Conservation (phyloP, 2,888 invertebrate genomes). For the Iphiclides podalirius region DNA sequence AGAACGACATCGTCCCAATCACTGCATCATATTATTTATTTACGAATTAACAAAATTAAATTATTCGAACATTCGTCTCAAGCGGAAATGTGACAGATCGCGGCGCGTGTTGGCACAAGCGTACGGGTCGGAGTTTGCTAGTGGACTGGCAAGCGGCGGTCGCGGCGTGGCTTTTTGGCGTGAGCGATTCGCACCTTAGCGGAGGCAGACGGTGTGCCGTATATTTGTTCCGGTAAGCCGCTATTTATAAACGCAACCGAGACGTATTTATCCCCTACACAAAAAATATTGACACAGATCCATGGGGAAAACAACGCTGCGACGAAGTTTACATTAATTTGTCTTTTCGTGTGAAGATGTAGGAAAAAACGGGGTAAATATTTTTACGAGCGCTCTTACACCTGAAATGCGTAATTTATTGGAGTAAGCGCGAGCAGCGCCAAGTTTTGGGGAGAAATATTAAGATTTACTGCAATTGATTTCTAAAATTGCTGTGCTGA, state of each 20-base stretch:
- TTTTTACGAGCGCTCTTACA: constrained; percentile 12
- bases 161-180: constrained; percentile 44
- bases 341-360: constrained; percentile 19
- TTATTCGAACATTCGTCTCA: constrained; percentile 37
- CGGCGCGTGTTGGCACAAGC: constrained; percentile 52
- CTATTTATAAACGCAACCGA: constrained; percentile 75
- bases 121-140: constrained; percentile 51
- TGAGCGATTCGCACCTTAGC: constrained; percentile 66
- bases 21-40: constrained; percentile 69
- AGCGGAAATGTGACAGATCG: constrained; percentile 42
- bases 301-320: constrained; percentile 51
- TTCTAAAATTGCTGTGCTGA: neutral
- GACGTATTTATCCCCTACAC: constrained; percentile 64
- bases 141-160: constrained; percentile 54
- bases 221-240: constrained; percentile 73
- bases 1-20: constrained; percentile 82
- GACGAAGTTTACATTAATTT: constrained; percentile 28
- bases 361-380: constrained; percentile 4
- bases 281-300: constrained; percentile 67
- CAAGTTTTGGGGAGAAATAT: constrained; percentile 2
- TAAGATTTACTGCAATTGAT: constrained; percentile 5
- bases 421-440: neutral
- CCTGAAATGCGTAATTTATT: constrained; percentile 17
- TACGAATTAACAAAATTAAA: too few species aligned
- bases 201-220: constrained; percentile 69